Evolutionary conservation across 2,888 invertebrate genomes (phyloP).

Genomic region (Isotomurus palustris): DNA sequence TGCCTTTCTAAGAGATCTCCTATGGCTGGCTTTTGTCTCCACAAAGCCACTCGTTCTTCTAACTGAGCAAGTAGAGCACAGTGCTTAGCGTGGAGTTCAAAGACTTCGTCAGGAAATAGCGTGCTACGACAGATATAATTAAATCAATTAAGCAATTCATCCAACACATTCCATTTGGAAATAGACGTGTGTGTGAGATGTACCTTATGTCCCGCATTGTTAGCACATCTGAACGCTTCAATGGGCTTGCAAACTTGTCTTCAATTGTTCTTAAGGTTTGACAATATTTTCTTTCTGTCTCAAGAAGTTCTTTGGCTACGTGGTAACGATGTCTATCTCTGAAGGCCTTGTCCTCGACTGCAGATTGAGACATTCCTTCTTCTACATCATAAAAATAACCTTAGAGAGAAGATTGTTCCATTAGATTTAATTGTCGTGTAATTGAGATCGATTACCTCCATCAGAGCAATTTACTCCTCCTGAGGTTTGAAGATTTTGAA

Average conservation of each 20-base stretch:
- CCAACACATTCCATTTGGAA: too few relatives aligned
- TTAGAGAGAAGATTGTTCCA: too few relatives aligned
- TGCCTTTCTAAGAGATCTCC: conserved; percentile 50
- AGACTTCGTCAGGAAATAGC: conserved; percentile 51
- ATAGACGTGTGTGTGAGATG: not conserved
- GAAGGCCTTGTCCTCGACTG: conserved; percentile 18
- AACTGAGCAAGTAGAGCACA: conserved; percentile 50
- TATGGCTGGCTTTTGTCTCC: conserved; percentile 49
- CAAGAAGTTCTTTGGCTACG: conserved; percentile 50
- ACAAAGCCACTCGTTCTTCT: conserved; percentile 50
- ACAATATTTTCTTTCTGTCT: conserved; percentile 53
- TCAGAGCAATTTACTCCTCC: too few relatives aligned
- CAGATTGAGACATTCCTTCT: too few relatives aligned
- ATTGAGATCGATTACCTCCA: too few relatives aligned
- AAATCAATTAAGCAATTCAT: too few relatives aligned
- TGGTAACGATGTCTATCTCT: conserved; percentile 47
- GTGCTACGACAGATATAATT: conserved; percentile 47
- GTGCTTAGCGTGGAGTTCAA: conserved; percentile 51
- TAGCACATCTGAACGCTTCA: conserved; percentile 48
- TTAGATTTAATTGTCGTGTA: too few relatives aligned
- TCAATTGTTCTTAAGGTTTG: conserved; percentile 51
- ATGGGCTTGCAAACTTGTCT: conserved; percentile 50
- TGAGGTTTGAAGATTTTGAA: too few relatives aligned
- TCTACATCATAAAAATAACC: too few relatives aligned
- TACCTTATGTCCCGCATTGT: conserved; percentile 48